phyloP scores from a whole-genome alignment of 2,113 vertebrate species.

The Solea solea region DNA sequence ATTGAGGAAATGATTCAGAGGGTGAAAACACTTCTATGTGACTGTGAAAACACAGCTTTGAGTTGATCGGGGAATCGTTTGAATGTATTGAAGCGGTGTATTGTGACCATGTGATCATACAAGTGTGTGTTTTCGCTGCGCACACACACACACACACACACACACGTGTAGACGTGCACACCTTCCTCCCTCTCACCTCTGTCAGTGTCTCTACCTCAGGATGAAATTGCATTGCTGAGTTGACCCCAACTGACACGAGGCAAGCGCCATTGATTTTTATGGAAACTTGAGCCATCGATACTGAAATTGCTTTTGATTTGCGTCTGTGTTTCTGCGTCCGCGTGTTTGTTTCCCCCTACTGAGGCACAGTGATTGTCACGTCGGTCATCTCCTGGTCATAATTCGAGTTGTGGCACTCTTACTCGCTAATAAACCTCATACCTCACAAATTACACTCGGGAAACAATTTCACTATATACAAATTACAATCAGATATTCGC shows the following conservation, averaged over 20 bases:
- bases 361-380: conserved; percentile 27
- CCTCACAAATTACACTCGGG: not conserved
- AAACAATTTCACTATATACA: conserved; percentile 4
- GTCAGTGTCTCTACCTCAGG: conserved; percentile 47
- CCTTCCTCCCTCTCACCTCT: conserved; percentile 17
- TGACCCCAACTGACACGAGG: conserved; percentile 73
- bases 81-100: conserved; percentile 10
- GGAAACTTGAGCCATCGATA: conserved; percentile 74
- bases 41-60: not conserved
- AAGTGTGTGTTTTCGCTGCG: conserved; percentile 1
- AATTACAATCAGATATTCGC: conserved; percentile 25
- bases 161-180: not conserved
- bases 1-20: too few species aligned
- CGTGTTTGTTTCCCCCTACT: conserved; percentile 38
- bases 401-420: conserved; percentile 8
- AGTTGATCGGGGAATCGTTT: not conserved
- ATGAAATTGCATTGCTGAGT: conserved; percentile 76
- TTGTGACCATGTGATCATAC: not conserved
- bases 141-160: conserved; percentile 27
- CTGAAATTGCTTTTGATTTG: conserved; percentile 75
- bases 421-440: conserved; percentile 18
- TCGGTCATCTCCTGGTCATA: conserved; percentile 22
- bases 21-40: too few species aligned
- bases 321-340: conserved; percentile 2
- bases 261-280: conserved; percentile 79